Conservation (phyloP, 2,797 vertebrate species). For the Protosalanx chinensis region DNA sequence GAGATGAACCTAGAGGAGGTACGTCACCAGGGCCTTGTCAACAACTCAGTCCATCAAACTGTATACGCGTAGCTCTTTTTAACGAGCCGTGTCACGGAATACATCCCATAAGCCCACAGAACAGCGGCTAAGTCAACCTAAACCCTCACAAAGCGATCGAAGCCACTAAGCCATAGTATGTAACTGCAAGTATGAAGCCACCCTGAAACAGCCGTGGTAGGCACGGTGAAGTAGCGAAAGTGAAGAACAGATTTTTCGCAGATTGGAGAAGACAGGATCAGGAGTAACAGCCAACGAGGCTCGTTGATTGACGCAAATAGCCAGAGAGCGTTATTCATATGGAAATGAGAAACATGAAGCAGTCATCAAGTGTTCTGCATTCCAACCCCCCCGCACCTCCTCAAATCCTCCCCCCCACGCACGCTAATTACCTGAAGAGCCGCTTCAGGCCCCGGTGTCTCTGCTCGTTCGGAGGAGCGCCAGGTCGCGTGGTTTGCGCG, state of each 20-base stretch:
- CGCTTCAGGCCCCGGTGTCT: conserved; percentile 60
- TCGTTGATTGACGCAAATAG: conserved; percentile 69
- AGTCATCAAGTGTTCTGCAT: conserved; percentile 69
- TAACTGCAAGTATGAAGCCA: not conserved
- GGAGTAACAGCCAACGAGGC: conserved; percentile 52
- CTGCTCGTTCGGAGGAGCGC: conserved; percentile 53
- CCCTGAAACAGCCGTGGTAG: not conserved
- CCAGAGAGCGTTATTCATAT: conserved; percentile 66
- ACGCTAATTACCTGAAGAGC: conserved; percentile 72
- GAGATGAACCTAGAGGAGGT: conserved; percentile 99
- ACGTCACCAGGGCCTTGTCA: conserved; percentile 29
- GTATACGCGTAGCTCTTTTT: not conserved
- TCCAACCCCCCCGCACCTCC: conserved; percentile 48
- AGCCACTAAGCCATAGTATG: not conserved
- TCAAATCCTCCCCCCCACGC: conserved; percentile 39
- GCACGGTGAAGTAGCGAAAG: conserved; percentile 19
- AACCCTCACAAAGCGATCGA: not conserved
- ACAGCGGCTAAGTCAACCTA: not conserved
- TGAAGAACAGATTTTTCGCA: conserved; percentile 23
- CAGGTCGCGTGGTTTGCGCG: conserved; percentile 37
- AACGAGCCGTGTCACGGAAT: not conserved
- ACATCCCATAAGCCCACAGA: not conserved
- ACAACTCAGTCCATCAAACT: too few relatives aligned
- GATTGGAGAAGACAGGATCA: conserved; percentile 35
- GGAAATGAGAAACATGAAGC: conserved; percentile 71